Percentiles rank a stretch among this genome's conserved stretches.
Evolutionary conservation across 2,888 invertebrate species (phyloP).

Genomic region (Drosophila nr. perissopoda): DNA sequence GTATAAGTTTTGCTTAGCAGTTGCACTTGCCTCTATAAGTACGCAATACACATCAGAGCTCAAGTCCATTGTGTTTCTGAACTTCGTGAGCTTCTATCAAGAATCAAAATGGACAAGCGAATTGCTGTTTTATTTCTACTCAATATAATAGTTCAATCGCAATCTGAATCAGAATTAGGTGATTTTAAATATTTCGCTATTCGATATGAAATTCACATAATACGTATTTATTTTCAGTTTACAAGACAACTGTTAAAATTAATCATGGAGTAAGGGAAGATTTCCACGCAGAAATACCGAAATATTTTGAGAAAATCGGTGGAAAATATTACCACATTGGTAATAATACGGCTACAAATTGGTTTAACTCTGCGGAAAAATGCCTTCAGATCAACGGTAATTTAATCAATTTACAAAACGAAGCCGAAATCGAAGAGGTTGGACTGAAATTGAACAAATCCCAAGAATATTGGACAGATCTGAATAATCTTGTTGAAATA

Average conservation of each 20-base stretch:
- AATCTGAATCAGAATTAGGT: neutral
- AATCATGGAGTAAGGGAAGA: neutral
- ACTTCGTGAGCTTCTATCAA: neutral
- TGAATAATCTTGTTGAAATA: conserved; percentile 21
- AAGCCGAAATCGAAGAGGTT: neutral
- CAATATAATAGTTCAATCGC: neutral
- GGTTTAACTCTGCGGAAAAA: conserved; percentile 33
- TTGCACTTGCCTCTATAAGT: conserved; percentile 27
- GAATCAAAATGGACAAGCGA: conserved; percentile 25
- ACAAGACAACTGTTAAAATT: neutral
- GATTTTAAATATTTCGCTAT: neutral
- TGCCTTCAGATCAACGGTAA: conserved; percentile 19
- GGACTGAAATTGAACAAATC: neutral
- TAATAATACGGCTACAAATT: conserved; percentile 2
- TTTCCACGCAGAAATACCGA: conserved; percentile 6
- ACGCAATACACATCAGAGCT: neutral
- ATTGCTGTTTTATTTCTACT: neutral
- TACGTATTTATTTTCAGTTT: neutral
- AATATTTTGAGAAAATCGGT: conserved; percentile 20
- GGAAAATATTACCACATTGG: conserved; percentile 32
- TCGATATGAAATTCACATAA: neutral
- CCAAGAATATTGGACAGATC: conserved; percentile 38
- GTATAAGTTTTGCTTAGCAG: neutral
- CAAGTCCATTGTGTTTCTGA: conserved; percentile 7
- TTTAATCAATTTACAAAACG: conserved; percentile 34